Base-by-base conservation (phyloP, 35 echinoderm and acorn worm genomes). In the Amphiura filiformis region DNA sequence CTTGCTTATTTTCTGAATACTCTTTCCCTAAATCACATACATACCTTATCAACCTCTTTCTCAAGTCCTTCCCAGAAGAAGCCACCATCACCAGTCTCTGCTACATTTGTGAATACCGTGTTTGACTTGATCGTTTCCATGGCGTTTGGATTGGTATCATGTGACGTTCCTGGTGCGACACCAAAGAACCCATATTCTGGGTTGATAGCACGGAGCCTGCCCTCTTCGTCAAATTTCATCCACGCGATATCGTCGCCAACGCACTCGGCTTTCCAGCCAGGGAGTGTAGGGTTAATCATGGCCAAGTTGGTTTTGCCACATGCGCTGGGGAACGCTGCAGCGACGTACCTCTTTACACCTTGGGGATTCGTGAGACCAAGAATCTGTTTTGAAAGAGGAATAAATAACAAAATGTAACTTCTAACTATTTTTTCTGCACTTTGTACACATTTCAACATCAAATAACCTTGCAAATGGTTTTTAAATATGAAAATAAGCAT, bases 221-320 rank as follows among this genome's bases (percentile, higher is more conserved):
- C 96, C 22, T 91, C 80, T 14, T 61, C 91, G 90, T 99, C 96
- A 78, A 99, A 99, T 79, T 94, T 99, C 96, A 99, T 99, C 96
- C 96, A 99, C 20, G 96, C 96, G 40, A 99, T 99, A n/a, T 99
- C 96, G 65, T 99, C 96, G 0, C 96, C 96, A 13, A 99, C 70
- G 32, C 96, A 99, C 82, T 99, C 96, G n/a, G 20, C 96, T 75
- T 99, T 99, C 90, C 93, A 99, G 44, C 96, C 96, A n/a, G 96
- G 93, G 26, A 99, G 39, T 26, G 93, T n/a, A n/a, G 96, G 96
- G 75, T 92, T 99, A 31, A 99, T 86, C 96, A n/a, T 99, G 52
- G 96, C 96, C 22, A n/a, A 65, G 76, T 99, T 99, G 0, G 96
- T 99, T 39, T 99, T 99, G 39, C 96, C 96, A 40, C 96, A 99